Base-by-base conservation (phyloP, 2,797 vertebrate genomes). In the Crocidura indochinensis region DNA sequence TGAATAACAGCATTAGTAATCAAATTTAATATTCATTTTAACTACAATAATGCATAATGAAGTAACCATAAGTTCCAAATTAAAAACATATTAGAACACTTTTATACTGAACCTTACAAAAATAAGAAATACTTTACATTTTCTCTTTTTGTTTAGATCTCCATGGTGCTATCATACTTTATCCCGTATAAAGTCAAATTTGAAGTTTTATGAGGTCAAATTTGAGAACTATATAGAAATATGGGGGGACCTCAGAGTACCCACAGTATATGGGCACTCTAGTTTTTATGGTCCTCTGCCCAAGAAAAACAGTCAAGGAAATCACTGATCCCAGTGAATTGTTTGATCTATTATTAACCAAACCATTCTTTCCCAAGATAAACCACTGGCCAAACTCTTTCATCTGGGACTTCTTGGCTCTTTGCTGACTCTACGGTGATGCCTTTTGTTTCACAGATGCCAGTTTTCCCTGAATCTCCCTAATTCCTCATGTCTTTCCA, bases 91-190 rank as follows among this genome's bases (percentile, higher is more conserved):
- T 84, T 53, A 79, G 67, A 84, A 72, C 10, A 80, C 8, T 76
- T 46, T 80, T 83, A 29, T 93, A 83, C 22, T 75, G 44, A 62
- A 81, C 49, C 20, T 73, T 69, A 79, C 0, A 75, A 74, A 94
- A 20, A 64, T 74, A 19, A 65, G 38, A 38, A 93, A 65, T 24
- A 84, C 44, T 22, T 22, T 53, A 79, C 46, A 9, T 27, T 69
- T 74, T 79, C 71, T 62, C 69, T 89, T 81, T 47, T 87, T 65
- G 71, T 53, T 88, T 88, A 93, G 88, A n/a, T 84, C 77, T 84
- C 31, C 17, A 71, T 3, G 60, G 19, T 69, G 38, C 9, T 78
- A 65, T 79, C 53, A 31, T 17, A 77, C 49, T 65, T 75, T 20
- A 82, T 24, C 38, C 44, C 19, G 38, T 38, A 38, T 38, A 38